Evolutionary conservation across 1,140 invertebrate genomes (phyloP).

Genomic region (Aphaenogaster ashmeadi): DNA sequence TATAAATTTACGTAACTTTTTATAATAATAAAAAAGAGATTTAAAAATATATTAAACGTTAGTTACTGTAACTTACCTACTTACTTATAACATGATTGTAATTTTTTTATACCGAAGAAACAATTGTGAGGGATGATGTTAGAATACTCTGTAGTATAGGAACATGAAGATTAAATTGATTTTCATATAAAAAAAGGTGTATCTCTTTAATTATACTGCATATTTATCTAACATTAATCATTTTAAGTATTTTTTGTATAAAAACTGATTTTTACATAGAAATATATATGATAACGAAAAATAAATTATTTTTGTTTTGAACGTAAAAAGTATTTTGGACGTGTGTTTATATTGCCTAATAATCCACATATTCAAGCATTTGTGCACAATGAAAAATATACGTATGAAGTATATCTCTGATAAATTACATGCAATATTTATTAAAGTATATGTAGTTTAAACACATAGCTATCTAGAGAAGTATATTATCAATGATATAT

Average conservation of each 20-base stretch:
- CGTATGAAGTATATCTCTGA: slow-evolving; percentile 21
- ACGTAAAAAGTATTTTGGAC: slow-evolving; percentile 17
- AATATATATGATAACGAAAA: background rate
- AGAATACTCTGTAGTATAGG: background rate
- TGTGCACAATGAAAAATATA: slow-evolving; percentile 6
- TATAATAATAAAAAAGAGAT: background rate
- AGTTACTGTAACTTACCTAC: background rate
- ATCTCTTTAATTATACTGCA: slow-evolving; percentile 49
- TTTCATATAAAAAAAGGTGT: slow-evolving; percentile 61
- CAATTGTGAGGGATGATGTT: background rate
- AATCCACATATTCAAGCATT: slow-evolving; percentile 12
- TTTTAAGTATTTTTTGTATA: slow-evolving; percentile 24
- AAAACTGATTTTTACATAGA: slow-evolving; percentile 52
- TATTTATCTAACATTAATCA: slow-evolving; percentile 26
- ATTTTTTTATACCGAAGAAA: background rate
- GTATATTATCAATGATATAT: slow-evolving; percentile 35
- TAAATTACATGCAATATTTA: slow-evolving; percentile 22
- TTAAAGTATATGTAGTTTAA: slow-evolving; percentile 33
- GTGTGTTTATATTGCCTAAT: background rate
- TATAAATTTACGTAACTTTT: background rate
- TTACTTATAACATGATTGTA: background rate
- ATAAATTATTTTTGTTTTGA: slow-evolving; percentile 1
- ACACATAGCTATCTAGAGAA: slow-evolving; percentile 14
- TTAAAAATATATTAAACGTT: background rate
- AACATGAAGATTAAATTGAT: slow-evolving; percentile 36